phyloP scores from a whole-genome alignment of 2,797 vertebrate species.

The Acanthopagrus latus region DNA sequence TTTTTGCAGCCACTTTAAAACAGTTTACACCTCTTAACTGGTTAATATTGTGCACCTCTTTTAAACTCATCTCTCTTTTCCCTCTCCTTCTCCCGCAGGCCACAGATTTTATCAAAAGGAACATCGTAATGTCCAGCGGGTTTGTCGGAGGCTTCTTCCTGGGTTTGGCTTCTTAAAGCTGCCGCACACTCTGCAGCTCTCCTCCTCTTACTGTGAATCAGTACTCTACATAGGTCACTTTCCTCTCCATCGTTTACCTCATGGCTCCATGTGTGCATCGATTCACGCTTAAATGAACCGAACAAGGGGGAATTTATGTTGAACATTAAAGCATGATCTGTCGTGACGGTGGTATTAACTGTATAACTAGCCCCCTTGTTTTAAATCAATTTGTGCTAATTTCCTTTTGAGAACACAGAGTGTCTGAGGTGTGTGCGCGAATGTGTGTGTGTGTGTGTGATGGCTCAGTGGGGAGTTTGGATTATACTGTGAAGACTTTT shows the following conservation, averaged over 20 bases:
- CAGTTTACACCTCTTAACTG: not conserved
- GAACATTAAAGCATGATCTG: constrained; percentile 60
- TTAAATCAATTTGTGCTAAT: constrained; percentile 5
- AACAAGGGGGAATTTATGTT: constrained; percentile 10
- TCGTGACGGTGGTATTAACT: constrained; percentile 53
- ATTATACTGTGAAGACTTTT: constrained; percentile 46
- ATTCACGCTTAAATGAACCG: constrained; percentile 17
- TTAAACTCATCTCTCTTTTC: not conserved
- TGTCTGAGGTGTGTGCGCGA: constrained; percentile 3
- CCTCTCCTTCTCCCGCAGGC: constrained; percentile 84
- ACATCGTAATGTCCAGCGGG: constrained; percentile 95
- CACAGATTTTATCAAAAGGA: constrained; percentile 97
- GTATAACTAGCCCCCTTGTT: constrained; percentile 12
- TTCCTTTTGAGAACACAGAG: not conserved
- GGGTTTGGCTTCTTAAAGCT: constrained; percentile 91
- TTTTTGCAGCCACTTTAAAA: not conserved
- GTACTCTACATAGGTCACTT: constrained; percentile 45
- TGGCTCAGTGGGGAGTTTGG: not conserved
- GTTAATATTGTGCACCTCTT: not conserved
- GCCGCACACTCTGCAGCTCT: not conserved
- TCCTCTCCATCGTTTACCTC: constrained; percentile 52
- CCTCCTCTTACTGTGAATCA: constrained; percentile 56
- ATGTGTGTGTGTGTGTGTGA: not conserved
- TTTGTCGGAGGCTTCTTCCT: constrained; percentile 98
- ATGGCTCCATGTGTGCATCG: constrained; percentile 9